These are phyloP conservation scores for Eupithecia inturbata DNA, from an alignment of 2,888 invertebrate species.

Conservation along the genomic window DNA sequence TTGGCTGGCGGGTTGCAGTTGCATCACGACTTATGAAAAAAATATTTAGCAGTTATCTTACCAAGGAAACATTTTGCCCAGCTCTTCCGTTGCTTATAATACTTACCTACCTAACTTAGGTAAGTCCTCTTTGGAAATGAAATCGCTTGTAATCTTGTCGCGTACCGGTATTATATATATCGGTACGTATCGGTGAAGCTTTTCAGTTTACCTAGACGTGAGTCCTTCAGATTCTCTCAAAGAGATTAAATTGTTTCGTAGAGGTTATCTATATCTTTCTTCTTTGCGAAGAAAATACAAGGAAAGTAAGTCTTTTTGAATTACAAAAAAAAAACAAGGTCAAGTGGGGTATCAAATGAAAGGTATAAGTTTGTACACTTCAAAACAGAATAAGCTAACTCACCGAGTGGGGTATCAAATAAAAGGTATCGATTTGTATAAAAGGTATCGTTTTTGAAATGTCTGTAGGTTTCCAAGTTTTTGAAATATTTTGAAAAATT, in stretches of 20 bases:
- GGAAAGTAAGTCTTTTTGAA: background rate
- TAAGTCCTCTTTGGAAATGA: conserved; percentile 45
- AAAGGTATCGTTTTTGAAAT: too few relatives aligned
- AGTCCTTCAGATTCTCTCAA: conserved; percentile 20
- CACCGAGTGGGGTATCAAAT: too few relatives aligned
- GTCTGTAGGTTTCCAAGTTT: too few relatives aligned
- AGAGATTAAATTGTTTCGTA: conserved; percentile 11
- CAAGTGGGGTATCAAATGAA: too few relatives aligned
- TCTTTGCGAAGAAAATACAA: background rate
- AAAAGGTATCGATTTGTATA: too few relatives aligned
- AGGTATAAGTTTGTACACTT: too few relatives aligned
- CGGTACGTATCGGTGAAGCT: conserved; percentile 26
- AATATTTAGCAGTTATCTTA: background rate
- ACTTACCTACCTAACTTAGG: background rate
- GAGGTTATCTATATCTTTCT: conserved; percentile 10
- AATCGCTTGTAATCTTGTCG: conserved; percentile 49
- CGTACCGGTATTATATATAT: conserved; percentile 28
- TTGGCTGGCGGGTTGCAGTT: background rate
- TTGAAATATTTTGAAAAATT: too few relatives aligned
- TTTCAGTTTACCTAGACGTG: conserved; percentile 19
- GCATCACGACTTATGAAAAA: background rate
- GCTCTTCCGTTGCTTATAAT: background rate
- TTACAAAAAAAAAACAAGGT: too few relatives aligned
- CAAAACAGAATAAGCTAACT: too few relatives aligned
- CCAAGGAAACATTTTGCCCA: background rate